Conservation (phyloP, 2,888 invertebrate species). For the Trachelus tabidus region DNA sequence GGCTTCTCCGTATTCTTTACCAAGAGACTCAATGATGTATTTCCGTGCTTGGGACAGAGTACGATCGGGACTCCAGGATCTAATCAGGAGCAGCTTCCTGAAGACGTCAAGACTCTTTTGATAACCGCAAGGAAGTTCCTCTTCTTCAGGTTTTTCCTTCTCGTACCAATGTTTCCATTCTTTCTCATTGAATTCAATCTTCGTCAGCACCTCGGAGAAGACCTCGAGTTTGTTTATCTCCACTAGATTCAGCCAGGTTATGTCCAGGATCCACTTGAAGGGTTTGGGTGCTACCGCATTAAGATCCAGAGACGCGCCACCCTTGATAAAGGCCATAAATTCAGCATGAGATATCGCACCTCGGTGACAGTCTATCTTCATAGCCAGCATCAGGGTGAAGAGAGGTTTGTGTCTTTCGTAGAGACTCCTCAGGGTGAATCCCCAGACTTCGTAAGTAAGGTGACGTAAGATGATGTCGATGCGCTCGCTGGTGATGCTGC, state of each 20-base stretch:
- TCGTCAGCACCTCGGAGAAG: slow-evolving; percentile 82
- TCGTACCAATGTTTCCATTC: slow-evolving; percentile 94
- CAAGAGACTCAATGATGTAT: slow-evolving; percentile 91
- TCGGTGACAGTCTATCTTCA: slow-evolving; percentile 92
- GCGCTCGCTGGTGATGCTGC: slow-evolving; percentile 84
- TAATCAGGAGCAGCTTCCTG: slow-evolving; percentile 83
- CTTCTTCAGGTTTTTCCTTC: slow-evolving; percentile 91
- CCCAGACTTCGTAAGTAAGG: slow-evolving; percentile 92
- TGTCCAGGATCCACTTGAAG: slow-evolving; percentile 93
- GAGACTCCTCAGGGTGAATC: slow-evolving; percentile 89
- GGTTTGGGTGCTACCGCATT: slow-evolving; percentile 94
- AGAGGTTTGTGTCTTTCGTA: slow-evolving; percentile 94
- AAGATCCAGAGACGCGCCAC: slow-evolving; percentile 92
- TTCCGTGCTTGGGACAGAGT: slow-evolving; percentile 93
- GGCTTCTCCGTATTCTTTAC: slow-evolving; percentile 90
- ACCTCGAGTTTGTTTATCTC: slow-evolving; percentile 88
- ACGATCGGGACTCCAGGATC: slow-evolving; percentile 96
- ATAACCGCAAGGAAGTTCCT: slow-evolving; percentile 91
- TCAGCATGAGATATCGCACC: slow-evolving; percentile 87
- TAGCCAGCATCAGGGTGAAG: slow-evolving; percentile 93
- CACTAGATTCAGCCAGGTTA: slow-evolving; percentile 95
- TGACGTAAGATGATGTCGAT: slow-evolving; percentile 90
- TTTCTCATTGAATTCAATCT: slow-evolving; percentile 87
- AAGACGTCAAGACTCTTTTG: slow-evolving; percentile 88
- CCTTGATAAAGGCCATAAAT: slow-evolving; percentile 95